Percentiles rank a stretch among this genome's conserved stretches.
These are phyloP conservation scores for Alectura lathami DNA, from an alignment of 2,113 vertebrate genomes.

Conservation along the genomic window DNA sequence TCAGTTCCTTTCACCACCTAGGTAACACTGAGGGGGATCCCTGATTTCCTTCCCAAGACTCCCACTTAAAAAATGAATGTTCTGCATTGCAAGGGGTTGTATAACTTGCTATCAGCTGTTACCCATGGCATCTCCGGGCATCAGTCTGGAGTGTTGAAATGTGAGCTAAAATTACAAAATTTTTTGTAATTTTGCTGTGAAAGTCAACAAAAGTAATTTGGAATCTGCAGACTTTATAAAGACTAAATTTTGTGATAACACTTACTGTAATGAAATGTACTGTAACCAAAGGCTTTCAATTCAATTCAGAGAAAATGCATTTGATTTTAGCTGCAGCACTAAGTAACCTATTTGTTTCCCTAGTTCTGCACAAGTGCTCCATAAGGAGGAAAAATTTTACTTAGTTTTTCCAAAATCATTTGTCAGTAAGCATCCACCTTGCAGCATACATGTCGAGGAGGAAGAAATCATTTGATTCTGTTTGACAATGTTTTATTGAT, in stretches of 20 bases:
- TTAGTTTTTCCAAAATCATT: background rate
- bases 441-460: background rate
- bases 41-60: background rate
- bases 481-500: background rate
- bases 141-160: background rate
- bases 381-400: background rate
- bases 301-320: background rate
- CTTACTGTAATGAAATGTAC: background rate
- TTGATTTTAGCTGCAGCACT: background rate
- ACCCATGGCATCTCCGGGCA: background rate
- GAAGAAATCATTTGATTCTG: background rate
- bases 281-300: background rate
- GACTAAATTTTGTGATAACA: background rate
- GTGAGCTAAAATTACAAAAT: background rate
- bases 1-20: background rate
- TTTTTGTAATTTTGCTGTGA: background rate
- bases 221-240: background rate
- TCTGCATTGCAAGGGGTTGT: background rate
- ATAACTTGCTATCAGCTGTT: background rate
- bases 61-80: background rate
- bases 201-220: background rate
- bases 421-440: background rate
- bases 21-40: background rate
- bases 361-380: background rate
- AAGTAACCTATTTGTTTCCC: background rate